A percentile compares a stretch with the other conserved stretches of the same genome.
These are phyloP conservation scores for Rhyacophila evoluta DNA, from an alignment of 2,888 invertebrate species.

Conservation along the genomic window DNA sequence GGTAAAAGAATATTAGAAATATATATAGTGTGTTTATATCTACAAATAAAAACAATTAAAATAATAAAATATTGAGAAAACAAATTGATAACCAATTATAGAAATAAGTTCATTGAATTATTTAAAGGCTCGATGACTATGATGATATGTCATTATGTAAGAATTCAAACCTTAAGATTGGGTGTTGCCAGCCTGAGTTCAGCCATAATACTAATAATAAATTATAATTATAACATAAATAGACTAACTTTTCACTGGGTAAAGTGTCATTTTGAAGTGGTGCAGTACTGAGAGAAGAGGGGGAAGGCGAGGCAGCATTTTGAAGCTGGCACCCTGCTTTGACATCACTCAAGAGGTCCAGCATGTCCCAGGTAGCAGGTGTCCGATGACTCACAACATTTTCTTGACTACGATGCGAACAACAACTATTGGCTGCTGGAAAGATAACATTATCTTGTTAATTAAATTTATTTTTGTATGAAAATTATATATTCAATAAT, in stretches of 20 bases:
- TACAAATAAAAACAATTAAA: no score
- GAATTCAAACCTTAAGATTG: not conserved
- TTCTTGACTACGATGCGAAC: slow-evolving; percentile 37
- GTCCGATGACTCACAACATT: slow-evolving; percentile 17
- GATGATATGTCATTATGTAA: not conserved
- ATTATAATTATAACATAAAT: not conserved
- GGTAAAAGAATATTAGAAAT: no score
- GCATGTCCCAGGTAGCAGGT: slow-evolving; percentile 74
- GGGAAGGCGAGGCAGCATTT: slow-evolving; percentile 55
- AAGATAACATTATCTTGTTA: no score
- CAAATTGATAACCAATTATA: no score
- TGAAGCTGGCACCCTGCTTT: slow-evolving; percentile 65
- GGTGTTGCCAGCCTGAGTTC: not conserved
- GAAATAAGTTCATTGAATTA: no score
- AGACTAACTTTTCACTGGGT: slow-evolving; percentile 68
- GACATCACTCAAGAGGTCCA: slow-evolving; percentile 80
- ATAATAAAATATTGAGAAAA: no score
- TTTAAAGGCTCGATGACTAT: no score
- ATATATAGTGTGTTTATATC: no score
- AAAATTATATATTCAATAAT: no score
- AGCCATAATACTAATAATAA: not conserved
- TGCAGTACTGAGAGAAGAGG: slow-evolving; percentile 53
- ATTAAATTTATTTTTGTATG: no score
- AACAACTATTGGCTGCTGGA: slow-evolving; percentile 30
- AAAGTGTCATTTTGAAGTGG: slow-evolving; percentile 61